Percentiles rank a stretch among this genome's conserved stretches.
Evolutionary conservation across 2,113 vertebrate species (phyloP).

Genomic region (Grallaria varia): DNA sequence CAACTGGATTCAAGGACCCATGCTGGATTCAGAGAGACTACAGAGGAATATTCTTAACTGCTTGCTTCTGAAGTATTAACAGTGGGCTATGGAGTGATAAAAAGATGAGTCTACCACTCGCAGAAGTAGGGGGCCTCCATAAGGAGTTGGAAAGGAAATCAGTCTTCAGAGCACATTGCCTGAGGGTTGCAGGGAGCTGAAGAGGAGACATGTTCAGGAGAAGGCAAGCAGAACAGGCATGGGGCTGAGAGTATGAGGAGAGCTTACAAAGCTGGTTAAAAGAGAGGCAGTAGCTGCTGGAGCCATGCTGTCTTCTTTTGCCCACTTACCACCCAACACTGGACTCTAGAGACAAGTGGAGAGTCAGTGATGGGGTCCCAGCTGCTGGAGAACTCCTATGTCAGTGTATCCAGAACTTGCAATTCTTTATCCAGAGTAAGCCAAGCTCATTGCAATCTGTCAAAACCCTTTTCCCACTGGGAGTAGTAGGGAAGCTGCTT

Average conservation of each 20-base stretch:
- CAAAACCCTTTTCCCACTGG: neutral
- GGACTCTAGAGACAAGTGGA: neutral
- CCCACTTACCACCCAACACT: neutral
- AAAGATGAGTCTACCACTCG: neutral
- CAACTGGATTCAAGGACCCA: neutral
- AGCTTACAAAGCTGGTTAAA: neutral
- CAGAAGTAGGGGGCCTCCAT: neutral
- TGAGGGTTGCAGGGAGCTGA: neutral
- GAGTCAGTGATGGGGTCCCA: neutral
- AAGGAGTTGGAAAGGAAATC: neutral
- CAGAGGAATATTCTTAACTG: neutral
- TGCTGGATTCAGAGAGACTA: neutral
- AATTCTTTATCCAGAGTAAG: neutral
- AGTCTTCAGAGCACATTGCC: neutral
- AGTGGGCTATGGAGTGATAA: neutral
- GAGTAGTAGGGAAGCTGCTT: neutral
- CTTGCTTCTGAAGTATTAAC: neutral
- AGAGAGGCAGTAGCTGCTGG: neutral
- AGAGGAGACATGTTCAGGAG: fast-evolving
- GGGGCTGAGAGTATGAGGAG: neutral
- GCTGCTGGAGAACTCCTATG: neutral
- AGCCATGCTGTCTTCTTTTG: neutral
- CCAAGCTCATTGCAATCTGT: neutral
- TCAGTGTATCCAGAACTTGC: neutral
- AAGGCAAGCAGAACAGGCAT: neutral